Evolutionary conservation across 1,140 invertebrate species (phyloP).

Genomic region (Eupristina koningsbergeri): DNA sequence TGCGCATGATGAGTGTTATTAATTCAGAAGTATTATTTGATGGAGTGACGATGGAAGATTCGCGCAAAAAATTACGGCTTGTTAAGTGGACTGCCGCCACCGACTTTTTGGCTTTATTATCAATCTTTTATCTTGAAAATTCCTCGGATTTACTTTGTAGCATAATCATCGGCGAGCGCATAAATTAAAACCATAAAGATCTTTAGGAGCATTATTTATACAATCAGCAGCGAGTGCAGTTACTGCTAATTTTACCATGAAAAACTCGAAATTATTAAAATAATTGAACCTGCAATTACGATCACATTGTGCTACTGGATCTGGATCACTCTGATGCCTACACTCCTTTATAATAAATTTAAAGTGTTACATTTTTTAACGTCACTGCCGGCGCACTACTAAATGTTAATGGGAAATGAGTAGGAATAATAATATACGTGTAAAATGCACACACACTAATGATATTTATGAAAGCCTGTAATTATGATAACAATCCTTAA

Average conservation of each 20-base stretch:
- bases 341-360: not conserved
- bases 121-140: not conserved
- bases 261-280: not conserved
- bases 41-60: slow-evolving; percentile 5
- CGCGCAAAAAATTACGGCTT: not conserved
- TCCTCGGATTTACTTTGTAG: not conserved
- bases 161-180: not conserved
- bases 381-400: not conserved
- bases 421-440: not conserved
- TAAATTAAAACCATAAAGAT: not conserved
- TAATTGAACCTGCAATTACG: not conserved
- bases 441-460: slow-evolving; percentile 21
- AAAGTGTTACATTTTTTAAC: not conserved
- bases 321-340: not conserved
- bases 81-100: not conserved
- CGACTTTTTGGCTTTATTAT: not conserved
- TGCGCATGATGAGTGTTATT: slow-evolving; percentile 22
- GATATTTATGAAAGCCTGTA: slow-evolving; percentile 3
- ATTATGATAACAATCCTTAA: slow-evolving; percentile 6
- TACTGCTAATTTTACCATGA: not conserved
- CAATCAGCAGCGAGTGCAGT: not conserved
- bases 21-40: slow-evolving; percentile 18
- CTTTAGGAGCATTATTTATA: not conserved
- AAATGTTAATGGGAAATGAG: slow-evolving; percentile 1
- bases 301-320: not conserved